Conservation (phyloP, 2,888 invertebrate genomes). For the Polia nebulosa region DNA sequence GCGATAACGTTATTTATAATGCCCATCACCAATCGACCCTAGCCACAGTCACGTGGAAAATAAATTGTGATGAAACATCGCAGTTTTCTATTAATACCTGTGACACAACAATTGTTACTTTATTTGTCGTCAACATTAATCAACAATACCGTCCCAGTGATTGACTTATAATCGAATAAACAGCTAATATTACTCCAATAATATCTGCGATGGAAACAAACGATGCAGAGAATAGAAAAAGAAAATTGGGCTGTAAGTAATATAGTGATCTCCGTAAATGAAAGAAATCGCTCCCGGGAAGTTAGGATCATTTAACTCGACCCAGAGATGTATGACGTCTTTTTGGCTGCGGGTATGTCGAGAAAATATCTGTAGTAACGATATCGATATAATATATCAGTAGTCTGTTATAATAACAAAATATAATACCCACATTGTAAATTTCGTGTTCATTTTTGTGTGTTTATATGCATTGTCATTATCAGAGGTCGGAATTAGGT, state of each 20-base stretch:
- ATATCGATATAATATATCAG: conserved; percentile 25
- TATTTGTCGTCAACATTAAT: conserved; percentile 15
- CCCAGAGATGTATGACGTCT: conserved; percentile 16
- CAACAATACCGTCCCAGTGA: conserved; percentile 24
- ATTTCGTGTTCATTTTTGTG: neutral
- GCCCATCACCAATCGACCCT: conserved; percentile 7
- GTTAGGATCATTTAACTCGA: conserved; percentile 42
- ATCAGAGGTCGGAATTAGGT: no score
- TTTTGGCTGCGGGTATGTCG: conserved; percentile 5
- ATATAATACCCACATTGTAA: conserved; percentile 24
- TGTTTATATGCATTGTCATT: no score
- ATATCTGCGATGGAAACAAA: conserved; percentile 42
- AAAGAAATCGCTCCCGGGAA: conserved; percentile 44
- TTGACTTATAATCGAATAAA: conserved; percentile 44
- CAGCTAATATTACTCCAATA: conserved; percentile 39
- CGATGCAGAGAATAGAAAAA: conserved; percentile 31
- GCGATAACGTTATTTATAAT: conserved; percentile 68
- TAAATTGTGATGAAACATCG: conserved; percentile 8
- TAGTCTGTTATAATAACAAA: conserved; percentile 21
- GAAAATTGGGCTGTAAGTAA: conserved; percentile 33
- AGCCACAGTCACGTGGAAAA: neutral
- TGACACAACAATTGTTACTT: conserved; percentile 9
- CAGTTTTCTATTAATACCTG: neutral
- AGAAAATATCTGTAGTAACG: no score
- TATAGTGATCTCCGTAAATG: conserved; percentile 37